A percentile compares a stretch with the other conserved stretches of the same genome.
Conservation (phyloP, 2,797 vertebrate genomes). For the Myotis findleyi region DNA sequence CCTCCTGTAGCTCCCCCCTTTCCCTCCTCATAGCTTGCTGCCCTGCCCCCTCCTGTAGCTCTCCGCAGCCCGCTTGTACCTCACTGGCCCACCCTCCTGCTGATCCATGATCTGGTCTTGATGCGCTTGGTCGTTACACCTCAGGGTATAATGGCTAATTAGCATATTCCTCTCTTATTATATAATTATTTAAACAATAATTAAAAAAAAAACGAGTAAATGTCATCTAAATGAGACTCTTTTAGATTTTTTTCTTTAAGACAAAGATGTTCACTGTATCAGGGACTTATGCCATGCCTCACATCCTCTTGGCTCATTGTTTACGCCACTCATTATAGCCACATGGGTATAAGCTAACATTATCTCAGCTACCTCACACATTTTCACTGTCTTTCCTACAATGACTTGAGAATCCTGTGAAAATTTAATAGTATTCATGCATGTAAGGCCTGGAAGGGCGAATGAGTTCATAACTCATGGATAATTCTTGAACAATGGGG, state of each 20-base stretch:
- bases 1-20: too few relatives aligned
- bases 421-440: not conserved
- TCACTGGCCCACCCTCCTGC: too few relatives aligned
- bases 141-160: too few relatives aligned
- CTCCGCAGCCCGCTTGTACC: too few relatives aligned
- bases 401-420: not conserved
- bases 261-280: not conserved
- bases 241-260: not conserved
- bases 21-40: too few relatives aligned
- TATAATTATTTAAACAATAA: too few relatives aligned
- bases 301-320: not conserved
- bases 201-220: not conserved
- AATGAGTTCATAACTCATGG: not conserved
- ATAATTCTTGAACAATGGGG: not conserved
- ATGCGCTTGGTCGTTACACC: too few relatives aligned
- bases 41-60: too few relatives aligned
- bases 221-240: not conserved
- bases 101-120: too few relatives aligned
- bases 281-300: not conserved
- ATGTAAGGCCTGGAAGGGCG: rapidly evolving
- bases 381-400: not conserved
- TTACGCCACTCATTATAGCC: not conserved
- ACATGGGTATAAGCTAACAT: not conserved
- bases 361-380: not conserved
- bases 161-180: too few relatives aligned